Conservation (phyloP, 2,113 vertebrate species). For the Noturus placidus region DNA sequence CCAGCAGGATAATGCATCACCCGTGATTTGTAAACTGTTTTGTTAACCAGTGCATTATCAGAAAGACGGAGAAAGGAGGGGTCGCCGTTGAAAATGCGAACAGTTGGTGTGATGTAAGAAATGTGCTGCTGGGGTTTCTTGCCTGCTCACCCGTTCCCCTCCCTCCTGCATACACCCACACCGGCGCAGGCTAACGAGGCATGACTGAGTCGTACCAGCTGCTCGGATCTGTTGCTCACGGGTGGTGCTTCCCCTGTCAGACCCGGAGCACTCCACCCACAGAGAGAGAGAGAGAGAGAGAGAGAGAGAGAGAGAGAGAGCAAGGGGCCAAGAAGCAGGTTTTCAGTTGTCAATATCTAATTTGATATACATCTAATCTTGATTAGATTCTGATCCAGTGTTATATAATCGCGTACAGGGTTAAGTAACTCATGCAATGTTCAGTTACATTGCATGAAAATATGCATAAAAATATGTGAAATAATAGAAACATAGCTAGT, state of each 20-base stretch:
- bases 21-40: slow-evolving; percentile 85
- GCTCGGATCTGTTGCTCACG: slow-evolving; percentile 83
- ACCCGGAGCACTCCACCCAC: slow-evolving; percentile 58
- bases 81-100: slow-evolving; percentile 77
- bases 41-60: slow-evolving; percentile 84
- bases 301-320: not conserved
- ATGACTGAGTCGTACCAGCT: slow-evolving; percentile 92
- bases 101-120: slow-evolving; percentile 85
- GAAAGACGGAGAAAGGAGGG: slow-evolving; percentile 57
- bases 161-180: slow-evolving; percentile 37
- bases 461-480: too few species aligned
- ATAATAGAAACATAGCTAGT: too few species aligned
- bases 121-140: slow-evolving; percentile 66
- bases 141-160: slow-evolving; percentile 62
- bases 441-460: too few species aligned
- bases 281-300: slow-evolving; percentile 18
- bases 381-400: not conserved
- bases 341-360: not conserved
- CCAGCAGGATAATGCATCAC: slow-evolving; percentile 57
- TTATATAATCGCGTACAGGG: not conserved
- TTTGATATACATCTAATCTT: too few species aligned
- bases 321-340: not conserved
- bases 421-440: not conserved
- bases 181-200: slow-evolving; percentile 77
- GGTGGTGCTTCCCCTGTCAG: slow-evolving; percentile 51